These are phyloP conservation scores for Aelia acuminata DNA, from an alignment of 2,888 invertebrate species.

Conservation along the genomic window DNA sequence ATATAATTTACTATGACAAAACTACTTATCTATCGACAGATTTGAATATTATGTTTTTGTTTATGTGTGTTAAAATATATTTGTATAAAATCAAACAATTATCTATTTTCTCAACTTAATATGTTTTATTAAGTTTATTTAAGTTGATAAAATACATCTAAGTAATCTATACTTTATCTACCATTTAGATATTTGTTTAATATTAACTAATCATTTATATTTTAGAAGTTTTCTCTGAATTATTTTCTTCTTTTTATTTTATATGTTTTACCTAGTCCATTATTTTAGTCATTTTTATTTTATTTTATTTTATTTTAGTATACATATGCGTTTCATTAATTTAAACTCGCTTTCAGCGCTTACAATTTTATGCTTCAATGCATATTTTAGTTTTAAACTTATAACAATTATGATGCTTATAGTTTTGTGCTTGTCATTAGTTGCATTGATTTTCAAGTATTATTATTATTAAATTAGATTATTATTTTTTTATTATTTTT, in stretches of 20 bases:
- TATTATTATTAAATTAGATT: not conserved
- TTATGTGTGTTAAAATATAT: not conserved
- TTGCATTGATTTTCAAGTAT: not conserved
- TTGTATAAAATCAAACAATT: not conserved
- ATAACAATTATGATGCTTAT: not conserved
- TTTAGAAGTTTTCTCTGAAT: not conserved
- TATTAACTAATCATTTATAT: not conserved
- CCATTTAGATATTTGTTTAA: not conserved
- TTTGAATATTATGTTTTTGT: not conserved
- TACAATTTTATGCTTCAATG: not conserved
- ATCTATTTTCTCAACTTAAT: not conserved
- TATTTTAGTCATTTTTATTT: not conserved
- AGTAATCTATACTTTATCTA: not conserved
- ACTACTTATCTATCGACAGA: not conserved
- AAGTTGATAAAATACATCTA: not conserved
- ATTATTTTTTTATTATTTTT: not conserved
- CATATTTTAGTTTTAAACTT: not conserved
- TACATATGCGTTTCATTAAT: not conserved
- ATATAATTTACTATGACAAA: not conserved
- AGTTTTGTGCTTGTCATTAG: not conserved
- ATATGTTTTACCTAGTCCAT: not conserved
- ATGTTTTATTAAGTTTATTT: not conserved
- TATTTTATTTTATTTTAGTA: not conserved
- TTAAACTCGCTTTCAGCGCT: not conserved
- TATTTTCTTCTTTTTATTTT: not conserved